Conservation (phyloP, 2,113 vertebrate species). For the Psilopogon haemacephalus region DNA sequence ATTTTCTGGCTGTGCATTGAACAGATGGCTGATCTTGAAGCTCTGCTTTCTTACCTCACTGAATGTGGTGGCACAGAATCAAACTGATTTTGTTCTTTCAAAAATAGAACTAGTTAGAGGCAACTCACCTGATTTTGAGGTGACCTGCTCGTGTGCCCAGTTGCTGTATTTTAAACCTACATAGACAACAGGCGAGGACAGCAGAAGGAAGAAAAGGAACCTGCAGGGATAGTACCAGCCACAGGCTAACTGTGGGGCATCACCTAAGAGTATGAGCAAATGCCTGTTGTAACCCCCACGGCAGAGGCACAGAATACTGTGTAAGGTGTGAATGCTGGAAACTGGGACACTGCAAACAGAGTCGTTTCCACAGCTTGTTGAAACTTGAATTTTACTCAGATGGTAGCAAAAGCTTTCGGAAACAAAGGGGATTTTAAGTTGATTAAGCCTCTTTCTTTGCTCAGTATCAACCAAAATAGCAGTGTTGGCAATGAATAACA, state of each 20-base stretch:
- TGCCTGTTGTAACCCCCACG: not conserved
- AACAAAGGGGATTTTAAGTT: not conserved
- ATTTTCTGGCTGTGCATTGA: fast-evolving
- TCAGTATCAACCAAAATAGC: not conserved
- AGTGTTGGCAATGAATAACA: not conserved
- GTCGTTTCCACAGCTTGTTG: not conserved
- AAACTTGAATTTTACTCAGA: not conserved
- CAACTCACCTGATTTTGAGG: not conserved
- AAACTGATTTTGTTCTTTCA: not conserved
- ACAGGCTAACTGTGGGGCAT: not conserved
- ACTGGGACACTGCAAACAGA: not conserved
- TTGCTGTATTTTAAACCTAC: not conserved
- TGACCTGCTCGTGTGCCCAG: not conserved
- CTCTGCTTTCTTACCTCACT: not conserved
- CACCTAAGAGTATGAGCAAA: not conserved
- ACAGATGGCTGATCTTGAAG: not conserved
- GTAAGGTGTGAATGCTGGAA: not conserved
- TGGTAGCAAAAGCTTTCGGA: not conserved
- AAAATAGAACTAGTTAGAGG: not conserved
- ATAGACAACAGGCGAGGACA: fast-evolving
- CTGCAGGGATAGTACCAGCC: not conserved
- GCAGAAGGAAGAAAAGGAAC: not conserved
- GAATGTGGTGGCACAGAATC: not conserved
- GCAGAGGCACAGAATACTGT: not conserved
- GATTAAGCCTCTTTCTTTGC: not conserved